Evolutionary conservation across 2,888 invertebrate genomes (phyloP).

Genomic region (Ochlodes sylvanus): DNA sequence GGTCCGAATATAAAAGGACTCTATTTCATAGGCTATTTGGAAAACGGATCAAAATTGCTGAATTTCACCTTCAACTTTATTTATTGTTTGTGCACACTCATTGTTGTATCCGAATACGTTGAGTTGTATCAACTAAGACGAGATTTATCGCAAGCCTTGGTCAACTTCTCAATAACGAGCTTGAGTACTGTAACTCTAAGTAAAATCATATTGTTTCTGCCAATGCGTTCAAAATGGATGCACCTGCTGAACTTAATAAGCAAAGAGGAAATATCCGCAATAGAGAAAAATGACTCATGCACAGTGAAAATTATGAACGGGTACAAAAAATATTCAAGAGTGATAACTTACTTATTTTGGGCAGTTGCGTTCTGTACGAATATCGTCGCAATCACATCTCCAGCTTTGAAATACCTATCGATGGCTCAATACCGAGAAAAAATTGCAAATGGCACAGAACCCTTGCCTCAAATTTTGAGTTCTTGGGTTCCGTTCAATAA

Average conservation of each 20-base stretch:
- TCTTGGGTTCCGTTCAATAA: conserved; percentile 73
- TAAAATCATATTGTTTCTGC: conserved; percentile 54
- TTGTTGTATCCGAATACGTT: conserved; percentile 53
- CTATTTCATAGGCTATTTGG: conserved; percentile 61
- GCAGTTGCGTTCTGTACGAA: conserved; percentile 55
- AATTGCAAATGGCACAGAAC: conserved; percentile 53
- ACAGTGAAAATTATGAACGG: conserved; percentile 48
- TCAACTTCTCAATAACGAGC: conserved; percentile 58
- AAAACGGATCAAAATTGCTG: conserved; percentile 51
- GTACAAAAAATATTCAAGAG: conserved; percentile 60
- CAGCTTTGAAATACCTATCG: conserved; percentile 56
- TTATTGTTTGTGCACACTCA: conserved; percentile 51
- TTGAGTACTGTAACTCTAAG: conserved; percentile 52
- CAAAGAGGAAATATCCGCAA: conserved; percentile 53
- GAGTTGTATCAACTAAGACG: conserved; percentile 57
- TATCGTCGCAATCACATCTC: conserved; percentile 51
- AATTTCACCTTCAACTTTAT: conserved; percentile 50
- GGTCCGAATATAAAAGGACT: conserved; percentile 65
- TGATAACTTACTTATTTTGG: conserved; percentile 62
- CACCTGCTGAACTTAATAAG: conserved; percentile 52
- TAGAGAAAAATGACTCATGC: conserved; percentile 46
- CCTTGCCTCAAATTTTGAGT: conserved; percentile 61
- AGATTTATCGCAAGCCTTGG: conserved; percentile 56
- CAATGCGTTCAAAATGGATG: conserved; percentile 51
- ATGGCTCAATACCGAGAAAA: conserved; percentile 53